phyloP scores from a whole-genome alignment of 2,888 invertebrate genomes.

The Epinotia demarniana region DNA sequence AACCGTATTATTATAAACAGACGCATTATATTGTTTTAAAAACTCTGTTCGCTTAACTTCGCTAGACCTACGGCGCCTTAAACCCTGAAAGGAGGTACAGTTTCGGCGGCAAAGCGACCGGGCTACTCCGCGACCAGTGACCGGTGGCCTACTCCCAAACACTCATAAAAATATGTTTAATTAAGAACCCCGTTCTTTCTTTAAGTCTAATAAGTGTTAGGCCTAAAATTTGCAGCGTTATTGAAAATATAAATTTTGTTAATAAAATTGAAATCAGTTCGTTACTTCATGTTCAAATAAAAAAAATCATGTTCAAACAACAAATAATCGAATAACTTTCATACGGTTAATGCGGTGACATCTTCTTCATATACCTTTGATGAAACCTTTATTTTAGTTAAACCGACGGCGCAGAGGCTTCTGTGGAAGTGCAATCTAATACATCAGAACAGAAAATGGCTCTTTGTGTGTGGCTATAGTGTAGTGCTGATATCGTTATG shows the following conservation, averaged over 20 bases:
- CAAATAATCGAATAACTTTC: neutral
- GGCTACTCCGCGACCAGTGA: neutral
- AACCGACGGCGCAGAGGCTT: constrained; percentile 14
- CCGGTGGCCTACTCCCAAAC: too few relatives aligned
- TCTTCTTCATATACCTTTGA: neutral
- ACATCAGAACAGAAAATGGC: constrained; percentile 44
- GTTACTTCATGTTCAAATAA: neutral
- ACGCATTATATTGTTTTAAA: too few relatives aligned
- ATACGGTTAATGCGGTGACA: neutral
- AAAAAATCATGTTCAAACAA: neutral
- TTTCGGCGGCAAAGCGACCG: neutral
- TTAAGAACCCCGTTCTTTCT: too few relatives aligned
- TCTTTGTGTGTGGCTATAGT: constrained; percentile 40
- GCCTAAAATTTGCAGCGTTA: neutral
- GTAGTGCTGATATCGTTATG: constrained; percentile 52
- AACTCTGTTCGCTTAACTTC: too few relatives aligned
- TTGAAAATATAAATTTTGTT: neutral
- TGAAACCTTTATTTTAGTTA: neutral
- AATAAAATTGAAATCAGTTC: neutral
- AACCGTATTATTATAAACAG: too few relatives aligned
- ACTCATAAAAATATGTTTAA: too few relatives aligned
- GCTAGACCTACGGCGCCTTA: too few relatives aligned
- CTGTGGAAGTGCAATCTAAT: constrained; percentile 42
- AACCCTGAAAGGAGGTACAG: neutral
- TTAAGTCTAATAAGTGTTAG: too few relatives aligned